Conservation (phyloP, 2,888 invertebrate species). For the Atrina japonica region DNA sequence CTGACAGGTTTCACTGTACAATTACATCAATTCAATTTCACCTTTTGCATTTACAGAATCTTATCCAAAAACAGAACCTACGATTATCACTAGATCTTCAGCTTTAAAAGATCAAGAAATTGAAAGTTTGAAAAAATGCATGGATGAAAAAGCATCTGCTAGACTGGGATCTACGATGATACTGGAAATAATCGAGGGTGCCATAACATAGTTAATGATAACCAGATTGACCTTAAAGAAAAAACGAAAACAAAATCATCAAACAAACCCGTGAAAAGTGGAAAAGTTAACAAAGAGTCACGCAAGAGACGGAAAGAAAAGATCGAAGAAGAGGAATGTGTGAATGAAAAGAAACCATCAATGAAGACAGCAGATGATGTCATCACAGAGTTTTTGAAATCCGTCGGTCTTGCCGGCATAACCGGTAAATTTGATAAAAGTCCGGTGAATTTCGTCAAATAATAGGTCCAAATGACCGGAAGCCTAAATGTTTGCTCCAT, state of each 20-base stretch:
- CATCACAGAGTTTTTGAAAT: no score
- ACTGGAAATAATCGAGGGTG: constrained; percentile 36
- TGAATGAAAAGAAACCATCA: constrained; percentile 70
- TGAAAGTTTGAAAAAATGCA: constrained; percentile 47
- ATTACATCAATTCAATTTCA: no score
- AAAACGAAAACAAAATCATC: constrained; percentile 28
- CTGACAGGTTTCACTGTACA: no score
- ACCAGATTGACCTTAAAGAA: constrained; percentile 42
- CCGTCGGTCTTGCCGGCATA: no score
- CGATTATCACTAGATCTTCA: constrained; percentile 62
- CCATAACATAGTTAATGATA: constrained; percentile 49
- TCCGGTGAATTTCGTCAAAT: no score
- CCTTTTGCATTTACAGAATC: no score
- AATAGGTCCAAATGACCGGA: no score
- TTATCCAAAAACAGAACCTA: constrained; percentile 63
- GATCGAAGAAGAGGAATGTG: constrained; percentile 52
- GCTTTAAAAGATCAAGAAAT: constrained; percentile 54
- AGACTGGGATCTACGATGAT: constrained; percentile 39
- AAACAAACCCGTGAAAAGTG: constrained; percentile 26
- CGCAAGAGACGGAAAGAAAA: constrained; percentile 48
- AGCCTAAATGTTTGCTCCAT: no score
- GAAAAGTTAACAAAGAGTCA: constrained; percentile 41
- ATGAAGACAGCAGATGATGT: constrained; percentile 82
- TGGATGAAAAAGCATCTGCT: constrained; percentile 51
- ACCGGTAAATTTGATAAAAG: no score